A percentile compares a stretch with the other conserved stretches of the same genome.
These are phyloP conservation scores for Listronotus oregonensis DNA, from an alignment of 1,140 invertebrate species.

Conservation along the genomic window DNA sequence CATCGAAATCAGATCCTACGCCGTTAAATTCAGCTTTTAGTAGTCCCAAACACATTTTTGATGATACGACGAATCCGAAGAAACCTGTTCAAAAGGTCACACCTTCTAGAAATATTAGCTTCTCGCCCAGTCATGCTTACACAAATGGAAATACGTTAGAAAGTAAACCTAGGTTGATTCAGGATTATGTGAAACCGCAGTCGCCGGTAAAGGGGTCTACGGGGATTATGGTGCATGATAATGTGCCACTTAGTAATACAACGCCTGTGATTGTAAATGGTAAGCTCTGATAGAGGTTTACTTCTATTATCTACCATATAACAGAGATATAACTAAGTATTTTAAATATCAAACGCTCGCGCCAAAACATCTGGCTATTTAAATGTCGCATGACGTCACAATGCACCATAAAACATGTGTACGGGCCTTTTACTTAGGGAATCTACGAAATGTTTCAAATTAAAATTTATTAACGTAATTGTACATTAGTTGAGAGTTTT, in stretches of 20 bases:
- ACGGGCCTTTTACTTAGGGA: too few relatives aligned
- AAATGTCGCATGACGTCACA: too few relatives aligned
- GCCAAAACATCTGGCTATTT: too few relatives aligned
- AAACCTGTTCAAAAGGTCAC: constrained; percentile 66
- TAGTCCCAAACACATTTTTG: constrained; percentile 52
- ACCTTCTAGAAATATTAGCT: constrained; percentile 59
- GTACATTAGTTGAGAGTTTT: too few relatives aligned
- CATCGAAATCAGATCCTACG: constrained; percentile 55
- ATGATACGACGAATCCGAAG: constrained; percentile 50
- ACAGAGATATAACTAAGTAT: too few relatives aligned
- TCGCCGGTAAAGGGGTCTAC: constrained; percentile 67
- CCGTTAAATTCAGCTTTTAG: constrained; percentile 53
- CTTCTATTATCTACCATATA: too few relatives aligned
- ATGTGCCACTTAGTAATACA: constrained; percentile 49
- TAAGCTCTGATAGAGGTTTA: constrained; percentile 17
- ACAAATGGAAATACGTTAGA: constrained; percentile 30
- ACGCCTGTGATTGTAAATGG: constrained; percentile 39
- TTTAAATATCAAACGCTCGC: too few relatives aligned
- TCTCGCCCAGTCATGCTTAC: constrained; percentile 33
- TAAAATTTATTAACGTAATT: too few relatives aligned
- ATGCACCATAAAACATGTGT: too few relatives aligned
- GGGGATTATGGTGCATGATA: constrained; percentile 60
- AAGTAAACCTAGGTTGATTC: constrained; percentile 35
- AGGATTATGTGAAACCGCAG: constrained; percentile 71
- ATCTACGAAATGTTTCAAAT: too few relatives aligned